These are phyloP conservation scores for Euleptes europaea DNA, from an alignment of 2,113 vertebrate species.

Conservation along the genomic window DNA sequence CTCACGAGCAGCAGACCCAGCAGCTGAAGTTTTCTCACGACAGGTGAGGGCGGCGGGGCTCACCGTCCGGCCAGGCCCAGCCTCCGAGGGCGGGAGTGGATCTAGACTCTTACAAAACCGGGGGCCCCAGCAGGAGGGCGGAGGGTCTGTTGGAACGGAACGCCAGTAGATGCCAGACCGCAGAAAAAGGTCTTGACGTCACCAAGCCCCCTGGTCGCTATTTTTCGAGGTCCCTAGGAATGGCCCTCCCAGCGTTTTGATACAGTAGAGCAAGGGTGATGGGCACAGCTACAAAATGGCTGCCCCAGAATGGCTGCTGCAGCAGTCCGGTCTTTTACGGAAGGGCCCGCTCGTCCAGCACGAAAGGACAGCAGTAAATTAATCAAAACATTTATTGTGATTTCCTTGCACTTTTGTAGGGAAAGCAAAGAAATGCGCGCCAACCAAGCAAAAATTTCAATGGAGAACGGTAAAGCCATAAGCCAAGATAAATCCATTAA, in stretches of 20 bases:
- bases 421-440: constrained; percentile 98
- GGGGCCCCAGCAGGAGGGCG: no score
- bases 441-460: constrained; percentile 97
- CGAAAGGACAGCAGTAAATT: background rate
- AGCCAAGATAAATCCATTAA: constrained; percentile 98
- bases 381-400: background rate
- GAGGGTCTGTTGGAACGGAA: no score
- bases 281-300: no score
- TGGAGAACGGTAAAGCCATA: constrained; percentile 99
- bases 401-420: constrained; percentile 64
- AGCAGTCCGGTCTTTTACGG: no score
- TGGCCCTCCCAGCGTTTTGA: no score
- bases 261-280: no score
- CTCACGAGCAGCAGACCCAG: constrained; percentile 92
- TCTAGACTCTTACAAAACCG: background rate
- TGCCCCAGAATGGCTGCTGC: no score
- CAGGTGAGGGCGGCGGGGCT: constrained; percentile 75
- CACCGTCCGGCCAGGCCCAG: background rate
- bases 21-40: constrained; percentile 95
- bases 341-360: no score
- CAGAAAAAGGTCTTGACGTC: no score
- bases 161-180: no score
- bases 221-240: no score
- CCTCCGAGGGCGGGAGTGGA: background rate
- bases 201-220: no score